Evolutionary conservation across 2,797 vertebrate species (phyloP).

Genomic region (Uromys caudimaculatus): DNA sequence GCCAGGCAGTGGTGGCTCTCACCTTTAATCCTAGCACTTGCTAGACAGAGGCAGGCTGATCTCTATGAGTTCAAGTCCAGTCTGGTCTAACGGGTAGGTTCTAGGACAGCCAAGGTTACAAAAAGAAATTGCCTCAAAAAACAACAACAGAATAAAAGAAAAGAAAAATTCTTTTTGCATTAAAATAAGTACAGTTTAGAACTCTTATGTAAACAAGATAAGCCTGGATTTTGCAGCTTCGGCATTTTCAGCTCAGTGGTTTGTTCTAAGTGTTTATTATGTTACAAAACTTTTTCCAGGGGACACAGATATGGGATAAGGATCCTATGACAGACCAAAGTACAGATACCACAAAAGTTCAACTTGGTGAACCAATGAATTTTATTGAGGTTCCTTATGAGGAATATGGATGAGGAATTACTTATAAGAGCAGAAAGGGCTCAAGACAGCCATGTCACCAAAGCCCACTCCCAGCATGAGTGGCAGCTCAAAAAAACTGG

Average conservation of each 20-base stretch:
- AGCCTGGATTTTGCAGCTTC: not conserved
- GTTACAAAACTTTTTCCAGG: not conserved
- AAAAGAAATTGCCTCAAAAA: no score
- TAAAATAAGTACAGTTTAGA: constrained; percentile 40
- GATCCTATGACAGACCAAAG: not conserved
- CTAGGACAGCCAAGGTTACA: no score
- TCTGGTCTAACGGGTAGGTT: no score
- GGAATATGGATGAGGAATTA: not conserved
- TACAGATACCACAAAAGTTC: not conserved
- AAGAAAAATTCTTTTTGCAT: not conserved
- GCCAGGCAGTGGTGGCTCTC: no score
- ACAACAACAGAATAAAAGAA: no score
- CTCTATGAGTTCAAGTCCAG: no score
- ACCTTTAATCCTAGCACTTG: no score
- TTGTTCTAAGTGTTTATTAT: not conserved
- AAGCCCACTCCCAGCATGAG: not conserved
- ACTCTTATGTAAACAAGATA: not conserved
- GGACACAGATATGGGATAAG: not conserved
- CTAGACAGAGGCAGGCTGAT: no score
- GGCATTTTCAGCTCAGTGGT: not conserved
- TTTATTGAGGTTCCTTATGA: not conserved
- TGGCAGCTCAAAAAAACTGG: not conserved
- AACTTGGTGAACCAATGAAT: not conserved
- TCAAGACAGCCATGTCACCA: not conserved
- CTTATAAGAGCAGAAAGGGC: not conserved